Conservation (phyloP, 2,113 vertebrate genomes). For the Cryptoleucopteryx plumbea region DNA sequence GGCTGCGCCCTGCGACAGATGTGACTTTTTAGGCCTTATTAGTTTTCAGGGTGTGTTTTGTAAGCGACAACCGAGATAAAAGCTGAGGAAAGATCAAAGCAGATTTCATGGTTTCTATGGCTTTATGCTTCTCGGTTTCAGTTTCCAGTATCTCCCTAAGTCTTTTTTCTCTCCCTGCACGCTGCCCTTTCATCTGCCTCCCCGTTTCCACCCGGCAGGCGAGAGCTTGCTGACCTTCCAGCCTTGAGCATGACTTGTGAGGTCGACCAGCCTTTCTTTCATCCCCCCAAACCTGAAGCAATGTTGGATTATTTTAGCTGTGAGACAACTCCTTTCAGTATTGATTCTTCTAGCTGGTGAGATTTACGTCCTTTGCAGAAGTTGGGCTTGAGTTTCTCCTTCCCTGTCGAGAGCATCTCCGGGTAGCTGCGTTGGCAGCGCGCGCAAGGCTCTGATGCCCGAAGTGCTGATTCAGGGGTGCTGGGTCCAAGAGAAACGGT, state of each 20-base stretch:
- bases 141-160: background rate
- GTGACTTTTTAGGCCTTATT: background rate
- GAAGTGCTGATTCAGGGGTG: background rate
- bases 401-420: background rate
- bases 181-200: background rate
- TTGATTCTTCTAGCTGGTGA: background rate
- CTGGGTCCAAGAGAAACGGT: background rate
- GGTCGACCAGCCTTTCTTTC: background rate
- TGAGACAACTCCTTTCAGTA: background rate
- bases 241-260: accelerated
- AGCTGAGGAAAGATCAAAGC: slow-evolving; percentile 32
- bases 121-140: background rate
- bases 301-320: background rate
- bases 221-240: background rate
- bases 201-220: accelerated
- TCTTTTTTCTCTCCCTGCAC: background rate
- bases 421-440: background rate
- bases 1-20: background rate
- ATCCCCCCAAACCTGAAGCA: too few species aligned
- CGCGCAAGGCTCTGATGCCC: accelerated
- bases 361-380: background rate
- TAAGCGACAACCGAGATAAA: background rate
- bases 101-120: background rate
- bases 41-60: background rate
- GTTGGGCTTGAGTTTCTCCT: background rate